These are phyloP conservation scores for Macrophya alboannulata DNA, from an alignment of 2,888 invertebrate species.

Conservation along the genomic window DNA sequence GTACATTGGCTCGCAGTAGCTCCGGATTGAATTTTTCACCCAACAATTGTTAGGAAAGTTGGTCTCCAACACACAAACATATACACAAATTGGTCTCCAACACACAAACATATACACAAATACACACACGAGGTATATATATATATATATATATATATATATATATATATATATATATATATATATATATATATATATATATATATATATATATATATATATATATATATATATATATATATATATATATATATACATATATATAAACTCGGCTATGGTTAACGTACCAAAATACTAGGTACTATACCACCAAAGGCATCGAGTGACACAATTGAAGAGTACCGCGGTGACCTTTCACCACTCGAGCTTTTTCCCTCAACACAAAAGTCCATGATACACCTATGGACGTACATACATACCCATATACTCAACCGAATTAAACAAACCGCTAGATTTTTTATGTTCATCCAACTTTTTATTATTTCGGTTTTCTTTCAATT, in stretches of 20 bases:
- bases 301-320: constrained; percentile 12
- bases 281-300: constrained; percentile 18
- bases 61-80: neutral
- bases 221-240: neutral
- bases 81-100: neutral
- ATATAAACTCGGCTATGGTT: constrained; percentile 1
- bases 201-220: neutral
- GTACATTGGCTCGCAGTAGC: constrained; percentile 40
- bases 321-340: constrained; percentile 38
- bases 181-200: neutral
- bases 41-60: constrained; percentile 44
- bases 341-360: neutral
- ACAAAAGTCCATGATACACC: neutral
- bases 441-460: neutral
- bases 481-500: neutral
- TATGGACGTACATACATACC: no score
- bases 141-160: neutral
- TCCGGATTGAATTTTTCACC: constrained; percentile 34
- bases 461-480: neutral
- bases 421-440: neutral
- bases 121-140: no score
- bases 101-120: no score
- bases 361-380: neutral
- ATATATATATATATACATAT: neutral
- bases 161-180: neutral